Evolutionary conservation across 1,140 invertebrate species (phyloP).

Genomic region (Aculops lycopersici): DNA sequence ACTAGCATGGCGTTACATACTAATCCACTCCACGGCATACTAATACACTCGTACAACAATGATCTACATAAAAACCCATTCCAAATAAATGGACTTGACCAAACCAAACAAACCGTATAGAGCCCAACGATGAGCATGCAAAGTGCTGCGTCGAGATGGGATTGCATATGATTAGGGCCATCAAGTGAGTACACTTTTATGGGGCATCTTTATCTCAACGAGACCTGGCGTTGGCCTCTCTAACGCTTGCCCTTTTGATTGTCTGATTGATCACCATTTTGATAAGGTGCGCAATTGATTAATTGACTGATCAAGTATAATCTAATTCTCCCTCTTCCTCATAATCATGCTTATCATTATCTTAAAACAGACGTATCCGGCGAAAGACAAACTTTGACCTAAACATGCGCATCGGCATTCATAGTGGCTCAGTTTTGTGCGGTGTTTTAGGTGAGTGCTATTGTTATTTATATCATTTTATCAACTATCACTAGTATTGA

Average conservation of each 20-base stretch:
- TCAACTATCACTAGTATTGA: not conserved
- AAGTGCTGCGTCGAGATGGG: slow-evolving; percentile 86
- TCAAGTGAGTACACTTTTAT: slow-evolving; percentile 22
- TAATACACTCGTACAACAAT: too few species aligned
- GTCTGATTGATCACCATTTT: slow-evolving; percentile 1
- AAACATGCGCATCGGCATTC: slow-evolving; percentile 74
- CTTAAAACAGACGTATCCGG: slow-evolving; percentile 7
- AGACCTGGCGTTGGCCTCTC: too few species aligned
- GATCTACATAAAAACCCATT: too few species aligned
- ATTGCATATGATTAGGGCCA: slow-evolving; percentile 79
- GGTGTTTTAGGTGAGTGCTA: slow-evolving; percentile 16
- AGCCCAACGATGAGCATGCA: slow-evolving; percentile 55
- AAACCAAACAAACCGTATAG: too few species aligned
- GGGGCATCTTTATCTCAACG: too few species aligned
- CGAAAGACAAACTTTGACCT: slow-evolving; percentile 27
- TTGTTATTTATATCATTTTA: not conserved
- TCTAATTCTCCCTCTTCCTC: slow-evolving; percentile 2
- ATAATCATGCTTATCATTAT: slow-evolving; percentile 1
- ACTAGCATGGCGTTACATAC: too few species aligned
- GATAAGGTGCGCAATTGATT: not conserved
- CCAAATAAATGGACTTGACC: too few species aligned
- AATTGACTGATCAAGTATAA: slow-evolving; percentile 2
- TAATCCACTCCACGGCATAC: too few species aligned
- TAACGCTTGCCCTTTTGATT: not conserved
- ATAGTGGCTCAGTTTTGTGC: slow-evolving; percentile 21